Evolutionary conservation across 2,113 vertebrate species (phyloP), one percentile per base, ranked within the genome.

Genomic region (Monopterus albus): DNA sequence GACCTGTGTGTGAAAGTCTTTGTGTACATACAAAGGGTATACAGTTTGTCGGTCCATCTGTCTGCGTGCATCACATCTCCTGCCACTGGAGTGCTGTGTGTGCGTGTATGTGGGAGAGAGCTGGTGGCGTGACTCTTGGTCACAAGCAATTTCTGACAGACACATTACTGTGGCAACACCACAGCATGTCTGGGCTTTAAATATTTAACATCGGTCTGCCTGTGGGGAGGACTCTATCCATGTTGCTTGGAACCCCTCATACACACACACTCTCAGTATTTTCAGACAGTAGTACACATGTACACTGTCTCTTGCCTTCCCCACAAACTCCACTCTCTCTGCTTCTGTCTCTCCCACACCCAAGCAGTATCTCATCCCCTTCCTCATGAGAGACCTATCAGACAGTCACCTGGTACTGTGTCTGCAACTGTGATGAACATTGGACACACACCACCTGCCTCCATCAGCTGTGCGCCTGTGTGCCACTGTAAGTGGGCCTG

Each of bases 171-270:
- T 83, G 84, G 85, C 74, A 88, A 75, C 68, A 78, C 77, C 57
- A 52, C 67, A 78, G 79, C 69, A 87, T 85, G 85, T 83, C 89
- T 83, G 83, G 66, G 18, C 40, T 79, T 89, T 89, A 89, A 93
- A 91, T 93, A 93, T 93, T 93, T 87, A 88, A 90, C 76, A 76
- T n/a, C 28, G 60, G 70, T 57, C 43, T 67, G 78, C 63, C 85
- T 72, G 51, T 68, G 31, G 87, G 87, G 78, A 87, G 35, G 58
- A 56, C 59, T 80, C 64, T 42, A 39, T 83, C 78, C 75, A 74
- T 13, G 56, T 26, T 50, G 65, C 79, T 72, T 33, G 25, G 61
- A 82, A 86, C 53, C 42, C 29, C 72, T 38, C 40, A 18, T 33
- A 5, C 35, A 62, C 42, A 26, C 67, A 39, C 63, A 79, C 55